Percentiles rank a stretch among this genome's conserved stretches.
These are phyloP conservation scores for Nematostella vectensis DNA, from an alignment of 92 coral and sea anemone genomes.

Conservation along the genomic window DNA sequence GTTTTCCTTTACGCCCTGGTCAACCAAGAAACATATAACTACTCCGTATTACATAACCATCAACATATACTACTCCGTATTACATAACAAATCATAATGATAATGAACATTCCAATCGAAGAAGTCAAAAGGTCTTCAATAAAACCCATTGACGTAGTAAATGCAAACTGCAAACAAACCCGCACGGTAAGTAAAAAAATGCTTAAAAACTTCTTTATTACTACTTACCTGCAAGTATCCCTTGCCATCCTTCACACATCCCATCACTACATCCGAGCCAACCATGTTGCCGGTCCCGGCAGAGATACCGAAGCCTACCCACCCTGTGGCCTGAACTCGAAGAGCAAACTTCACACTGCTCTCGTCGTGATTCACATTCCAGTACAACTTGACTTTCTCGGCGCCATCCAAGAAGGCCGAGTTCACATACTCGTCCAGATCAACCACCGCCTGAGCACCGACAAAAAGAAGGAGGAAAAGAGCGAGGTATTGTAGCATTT, in stretches of 20 bases:
- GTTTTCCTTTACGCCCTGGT: too few species aligned
- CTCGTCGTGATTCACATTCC: conserved; percentile 21
- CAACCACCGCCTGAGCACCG: too few species aligned
- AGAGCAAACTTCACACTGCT: conserved; percentile 35
- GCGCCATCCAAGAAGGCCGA: conserved; percentile 24
- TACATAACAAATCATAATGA: too few species aligned
- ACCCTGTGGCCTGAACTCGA: conserved; percentile 41
- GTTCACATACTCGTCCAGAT: too few species aligned
- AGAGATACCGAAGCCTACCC: conserved; percentile 61
- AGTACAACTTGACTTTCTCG: conserved; percentile 31
- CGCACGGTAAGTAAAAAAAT: not conserved
- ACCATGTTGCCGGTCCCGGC: conserved; percentile 42
- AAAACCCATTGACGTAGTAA: too few species aligned
- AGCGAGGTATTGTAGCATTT: too few species aligned
- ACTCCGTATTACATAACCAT: too few species aligned
- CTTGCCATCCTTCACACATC: conserved; percentile 43
- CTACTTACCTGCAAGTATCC: conserved; percentile 34
- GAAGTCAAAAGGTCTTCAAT: too few species aligned
- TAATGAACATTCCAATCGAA: too few species aligned
- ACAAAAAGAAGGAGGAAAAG: too few species aligned
- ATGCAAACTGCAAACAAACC: conserved; percentile 2
- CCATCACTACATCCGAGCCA: conserved; percentile 48
- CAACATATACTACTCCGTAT: too few species aligned
- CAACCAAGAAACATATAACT: too few species aligned
- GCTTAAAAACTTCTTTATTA: not conserved